Evolutionary conservation across 2,113 vertebrate genomes (phyloP), one percentile per base, ranked within the genome.

Genomic region (Cisticola juncidis): DNA sequence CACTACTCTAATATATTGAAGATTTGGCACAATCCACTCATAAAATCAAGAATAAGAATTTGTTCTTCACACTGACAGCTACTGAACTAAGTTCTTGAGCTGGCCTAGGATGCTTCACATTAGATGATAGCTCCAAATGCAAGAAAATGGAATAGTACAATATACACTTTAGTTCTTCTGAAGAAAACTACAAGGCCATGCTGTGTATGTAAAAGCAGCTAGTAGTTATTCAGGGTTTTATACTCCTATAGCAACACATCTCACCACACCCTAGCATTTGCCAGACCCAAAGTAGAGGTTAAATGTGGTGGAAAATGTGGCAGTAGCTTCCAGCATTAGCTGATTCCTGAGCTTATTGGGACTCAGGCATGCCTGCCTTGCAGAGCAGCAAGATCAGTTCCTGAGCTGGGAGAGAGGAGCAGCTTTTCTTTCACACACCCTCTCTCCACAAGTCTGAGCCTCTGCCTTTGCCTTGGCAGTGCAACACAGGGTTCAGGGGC

Each of bases 31-130:
- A 88, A 81, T 65, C 87, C 85, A 74, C 40, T 88, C 6, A 29
- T 12, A 72, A 73, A 77, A 81, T 73, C 56, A 92, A 80, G 47
- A 94, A 50, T 90, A 92, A 90, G 47, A 91, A 80, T 86, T 94
- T 8, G 28, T 90, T 81, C 29, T 86, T 25, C 48, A 60, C 14
- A 20, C n/a, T 88, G 69, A 81, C 72, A 84, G 60, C 68, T 69
- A 56, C 18, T 86, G 44, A 70, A 57, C 77, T 56, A 82, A 48
- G 31, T 66, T 92, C 77, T 66, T 90, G 85, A 81, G 72, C 72
- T 93, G 85, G 78, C 80, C 72, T 69, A 81, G 33, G 77, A 71
- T 90, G 82, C 71, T 81, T 94, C 28, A 10, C 69, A 90, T 81
- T 10, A 70, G 51, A 60, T 58, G 48, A 68, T 11, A 42, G 51